Conservation (phyloP, 2,797 vertebrate species). For the Toxotes lorentzi region DNA sequence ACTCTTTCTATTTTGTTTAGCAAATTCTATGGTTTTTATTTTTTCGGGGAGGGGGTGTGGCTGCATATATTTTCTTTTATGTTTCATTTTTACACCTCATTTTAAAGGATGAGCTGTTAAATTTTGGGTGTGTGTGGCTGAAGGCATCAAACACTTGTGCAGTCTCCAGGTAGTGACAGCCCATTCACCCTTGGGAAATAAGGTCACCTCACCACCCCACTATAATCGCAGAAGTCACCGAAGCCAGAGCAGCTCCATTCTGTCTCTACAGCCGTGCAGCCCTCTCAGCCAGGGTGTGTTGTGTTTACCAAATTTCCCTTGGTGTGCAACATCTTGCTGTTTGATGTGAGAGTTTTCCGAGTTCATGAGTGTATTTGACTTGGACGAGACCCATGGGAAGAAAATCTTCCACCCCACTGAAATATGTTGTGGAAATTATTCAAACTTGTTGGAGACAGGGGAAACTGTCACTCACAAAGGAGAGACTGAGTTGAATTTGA, state of each 20-base stretch:
- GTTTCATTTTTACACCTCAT: conserved; percentile 59
- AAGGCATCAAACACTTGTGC: conserved; percentile 78
- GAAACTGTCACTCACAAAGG: conserved; percentile 74
- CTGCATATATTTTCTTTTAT: conserved; percentile 37
- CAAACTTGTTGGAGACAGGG: conserved; percentile 77
- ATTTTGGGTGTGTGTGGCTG: conserved; percentile 72
- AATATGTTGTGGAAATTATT: conserved; percentile 85
- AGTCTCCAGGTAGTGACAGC: conserved; percentile 77
- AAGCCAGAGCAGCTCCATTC: conserved; percentile 47
- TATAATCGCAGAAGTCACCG: conserved; percentile 73
- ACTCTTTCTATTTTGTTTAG: conserved; percentile 39
- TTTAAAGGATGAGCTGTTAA: conserved; percentile 74
- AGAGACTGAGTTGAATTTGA: conserved; percentile 56
- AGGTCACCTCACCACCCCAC: conserved; percentile 71
- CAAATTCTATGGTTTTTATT: conserved; percentile 42
- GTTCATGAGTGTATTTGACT: conserved; percentile 84
- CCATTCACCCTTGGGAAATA: conserved; percentile 80
- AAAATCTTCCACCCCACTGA: conserved; percentile 81
- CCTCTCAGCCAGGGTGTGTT: conserved; percentile 79
- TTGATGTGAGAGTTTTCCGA: conserved; percentile 83
- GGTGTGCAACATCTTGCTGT: conserved; percentile 78
- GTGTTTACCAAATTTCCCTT: conserved; percentile 81
- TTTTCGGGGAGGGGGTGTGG: conserved; percentile 17
- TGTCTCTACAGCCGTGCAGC: conserved; percentile 44
- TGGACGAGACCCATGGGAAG: conserved; percentile 80